These are phyloP conservation scores for Diadegma fenestrale DNA, from an alignment of 2,888 invertebrate species.

Conservation along the genomic window DNA sequence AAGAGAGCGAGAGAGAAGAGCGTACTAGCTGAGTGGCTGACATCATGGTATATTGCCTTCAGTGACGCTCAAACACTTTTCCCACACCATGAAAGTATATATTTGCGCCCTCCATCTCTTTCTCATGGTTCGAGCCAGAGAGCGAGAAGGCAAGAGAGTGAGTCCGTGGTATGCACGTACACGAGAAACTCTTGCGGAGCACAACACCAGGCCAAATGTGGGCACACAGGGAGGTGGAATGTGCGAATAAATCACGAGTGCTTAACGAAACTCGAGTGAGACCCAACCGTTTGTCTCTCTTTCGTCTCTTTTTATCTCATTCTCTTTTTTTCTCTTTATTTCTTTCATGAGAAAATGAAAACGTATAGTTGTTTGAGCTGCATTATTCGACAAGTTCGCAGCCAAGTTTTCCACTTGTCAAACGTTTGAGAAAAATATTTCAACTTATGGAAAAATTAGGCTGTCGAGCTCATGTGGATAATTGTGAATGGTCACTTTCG, in stretches of 20 bases:
- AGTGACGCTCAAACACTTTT: conserved; percentile 83
- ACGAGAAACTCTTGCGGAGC: conserved; percentile 53
- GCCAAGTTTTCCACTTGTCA: conserved; percentile 10
- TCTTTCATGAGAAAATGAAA: conserved; percentile 51
- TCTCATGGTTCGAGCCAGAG: conserved; percentile 1
- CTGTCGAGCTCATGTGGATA: background rate
- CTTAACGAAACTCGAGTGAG: conserved; percentile 73
- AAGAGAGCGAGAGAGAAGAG: conserved; percentile 60
- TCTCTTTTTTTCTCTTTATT: conserved; percentile 43
- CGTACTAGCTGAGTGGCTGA: conserved; percentile 81
- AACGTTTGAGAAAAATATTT: background rate
- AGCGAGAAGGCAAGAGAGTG: conserved; percentile 4
- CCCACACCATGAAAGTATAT: conserved; percentile 62
- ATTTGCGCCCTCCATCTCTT: conserved; percentile 38
- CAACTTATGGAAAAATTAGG: background rate
- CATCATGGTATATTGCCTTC: conserved; percentile 84
- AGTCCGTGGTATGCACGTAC: conserved; percentile 39
- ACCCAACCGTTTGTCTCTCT: conserved; percentile 66
- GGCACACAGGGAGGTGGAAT: conserved; percentile 32
- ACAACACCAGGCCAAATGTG: conserved; percentile 51
- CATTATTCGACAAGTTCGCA: conserved; percentile 61
- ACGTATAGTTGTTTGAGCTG: conserved; percentile 57
- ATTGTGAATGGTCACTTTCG: background rate
- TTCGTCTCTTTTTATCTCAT: conserved; percentile 26
- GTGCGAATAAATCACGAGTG: conserved; percentile 75